phyloP scores from a whole-genome alignment of 2,888 invertebrate species.

The Oscheius sp. region DNA sequence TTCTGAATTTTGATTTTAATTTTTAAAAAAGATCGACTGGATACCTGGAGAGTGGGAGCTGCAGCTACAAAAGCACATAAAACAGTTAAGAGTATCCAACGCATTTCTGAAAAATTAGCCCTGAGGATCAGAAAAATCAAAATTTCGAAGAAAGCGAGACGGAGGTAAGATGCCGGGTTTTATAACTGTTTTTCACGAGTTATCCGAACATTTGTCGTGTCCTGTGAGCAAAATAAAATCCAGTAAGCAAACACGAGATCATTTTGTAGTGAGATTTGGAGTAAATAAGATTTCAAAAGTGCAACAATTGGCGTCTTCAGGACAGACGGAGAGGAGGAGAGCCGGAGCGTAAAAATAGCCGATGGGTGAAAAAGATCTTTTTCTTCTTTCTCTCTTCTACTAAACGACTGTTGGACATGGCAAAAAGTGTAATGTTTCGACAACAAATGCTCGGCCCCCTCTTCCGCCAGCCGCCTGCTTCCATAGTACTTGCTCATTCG shows the following conservation, averaged over 20 bases:
- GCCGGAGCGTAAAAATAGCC: slow-evolving; percentile 2
- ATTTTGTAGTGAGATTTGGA: neutral
- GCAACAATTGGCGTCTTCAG: neutral
- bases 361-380: neutral
- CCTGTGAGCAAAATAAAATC: slow-evolving; percentile 8
- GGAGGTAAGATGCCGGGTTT: neutral
- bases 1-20: neutral
- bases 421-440: slow-evolving; percentile 33
- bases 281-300: neutral
- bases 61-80: neutral
- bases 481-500: slow-evolving; percentile 4
- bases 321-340: neutral
- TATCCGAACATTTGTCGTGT: slow-evolving; percentile 9
- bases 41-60: slow-evolving; percentile 6
- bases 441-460: slow-evolving; percentile 27
- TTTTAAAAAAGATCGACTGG: neutral
- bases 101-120: slow-evolving; percentile 14
- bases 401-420: slow-evolving; percentile 12
- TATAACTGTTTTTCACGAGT: neutral
- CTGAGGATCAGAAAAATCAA: neutral
- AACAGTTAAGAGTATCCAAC: neutral
- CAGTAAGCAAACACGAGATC: neutral
- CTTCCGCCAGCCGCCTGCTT: slow-evolving; percentile 11
- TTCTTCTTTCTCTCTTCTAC: slow-evolving; percentile 8
- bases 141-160: neutral